Evolutionary conservation across 2,113 vertebrate species (phyloP).

Genomic region (Carettochelys insculpta): DNA sequence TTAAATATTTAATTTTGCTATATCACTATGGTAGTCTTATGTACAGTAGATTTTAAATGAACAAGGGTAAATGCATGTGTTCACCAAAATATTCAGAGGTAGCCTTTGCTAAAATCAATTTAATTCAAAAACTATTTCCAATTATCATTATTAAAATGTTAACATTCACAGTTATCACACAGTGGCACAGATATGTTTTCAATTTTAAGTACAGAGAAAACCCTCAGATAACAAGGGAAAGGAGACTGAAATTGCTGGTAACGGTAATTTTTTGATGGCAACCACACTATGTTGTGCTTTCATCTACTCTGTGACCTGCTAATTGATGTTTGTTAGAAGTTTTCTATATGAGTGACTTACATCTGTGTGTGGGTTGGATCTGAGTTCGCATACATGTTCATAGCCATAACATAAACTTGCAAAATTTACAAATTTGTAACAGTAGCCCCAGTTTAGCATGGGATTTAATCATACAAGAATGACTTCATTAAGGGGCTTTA

Average conservation of each 20-base stretch:
- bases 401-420: not conserved
- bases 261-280: not conserved
- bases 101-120: not conserved
- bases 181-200: not conserved
- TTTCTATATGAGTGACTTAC: not conserved
- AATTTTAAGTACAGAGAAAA: not conserved
- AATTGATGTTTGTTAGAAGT: not conserved
- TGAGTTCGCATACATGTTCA: not conserved
- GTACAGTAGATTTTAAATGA: slow-evolving; percentile 12
- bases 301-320: not conserved
- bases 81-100: not conserved
- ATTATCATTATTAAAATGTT: not conserved
- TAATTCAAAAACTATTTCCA: not conserved
- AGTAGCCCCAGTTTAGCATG: not conserved
- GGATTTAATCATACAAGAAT: not conserved
- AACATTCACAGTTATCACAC: not conserved
- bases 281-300: not conserved
- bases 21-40: not conserved
- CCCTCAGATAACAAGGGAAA: not conserved
- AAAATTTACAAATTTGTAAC: not conserved
- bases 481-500: not conserved
- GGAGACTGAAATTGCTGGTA: not conserved
- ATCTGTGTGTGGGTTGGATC: not conserved
- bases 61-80: not conserved
- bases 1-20: slow-evolving; percentile 41